Percentiles rank a stretch among this genome's conserved stretches.
Conservation (phyloP, 1,140 invertebrate species). For the Ostrea edulis region DNA sequence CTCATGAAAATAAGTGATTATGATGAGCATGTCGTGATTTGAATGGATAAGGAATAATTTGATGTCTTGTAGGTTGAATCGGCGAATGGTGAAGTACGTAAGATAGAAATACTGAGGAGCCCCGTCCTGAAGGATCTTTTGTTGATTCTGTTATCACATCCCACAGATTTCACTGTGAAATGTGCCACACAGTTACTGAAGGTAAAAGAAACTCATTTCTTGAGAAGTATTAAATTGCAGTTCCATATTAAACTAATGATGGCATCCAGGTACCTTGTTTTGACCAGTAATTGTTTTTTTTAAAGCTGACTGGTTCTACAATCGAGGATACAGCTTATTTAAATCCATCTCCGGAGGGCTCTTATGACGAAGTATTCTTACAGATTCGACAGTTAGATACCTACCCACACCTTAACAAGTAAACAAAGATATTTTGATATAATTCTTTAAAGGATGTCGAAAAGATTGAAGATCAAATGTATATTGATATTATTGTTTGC, state of each 20-base stretch:
- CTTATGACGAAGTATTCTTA: constrained; percentile 58
- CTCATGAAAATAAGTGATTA: neutral
- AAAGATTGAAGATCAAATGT: too few species aligned
- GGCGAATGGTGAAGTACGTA: constrained; percentile 40
- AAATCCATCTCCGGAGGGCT: constrained; percentile 51
- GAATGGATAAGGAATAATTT: neutral
- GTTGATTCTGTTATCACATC: constrained; percentile 62
- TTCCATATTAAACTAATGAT: neutral
- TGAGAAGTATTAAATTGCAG: too few species aligned
- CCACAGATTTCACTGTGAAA: constrained; percentile 66
- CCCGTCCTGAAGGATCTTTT: constrained; percentile 62
- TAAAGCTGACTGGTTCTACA: constrained; percentile 49
- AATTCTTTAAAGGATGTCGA: too few species aligned
- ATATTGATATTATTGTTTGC: neutral
- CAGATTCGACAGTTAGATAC: constrained; percentile 51
- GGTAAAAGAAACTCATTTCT: constrained; percentile 50
- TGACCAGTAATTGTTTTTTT: neutral
- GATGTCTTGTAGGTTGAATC: neutral
- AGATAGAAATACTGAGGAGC: constrained; percentile 62
- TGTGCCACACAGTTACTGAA: constrained; percentile 68
- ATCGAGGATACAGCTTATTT: constrained; percentile 55
- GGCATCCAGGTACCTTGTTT: neutral
- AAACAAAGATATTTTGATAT: constrained; percentile 9
- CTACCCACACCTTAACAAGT: constrained; percentile 58
- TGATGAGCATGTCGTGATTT: neutral